Conservation (phyloP, 2,888 invertebrate species). For the Noctua comes region DNA sequence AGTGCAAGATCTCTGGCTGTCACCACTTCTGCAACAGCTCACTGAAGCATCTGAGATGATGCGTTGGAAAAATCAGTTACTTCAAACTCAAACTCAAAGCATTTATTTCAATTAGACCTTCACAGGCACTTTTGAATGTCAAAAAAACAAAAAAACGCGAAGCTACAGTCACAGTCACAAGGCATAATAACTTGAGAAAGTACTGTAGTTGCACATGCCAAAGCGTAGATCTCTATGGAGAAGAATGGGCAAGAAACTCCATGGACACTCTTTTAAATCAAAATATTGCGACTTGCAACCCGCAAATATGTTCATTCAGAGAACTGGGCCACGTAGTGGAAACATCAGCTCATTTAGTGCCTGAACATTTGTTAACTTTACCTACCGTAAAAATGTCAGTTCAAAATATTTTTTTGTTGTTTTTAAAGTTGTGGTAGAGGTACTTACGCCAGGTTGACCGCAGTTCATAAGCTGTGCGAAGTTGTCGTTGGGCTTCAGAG, state of each 20-base stretch:
- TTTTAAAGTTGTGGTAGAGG: neutral
- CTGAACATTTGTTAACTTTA: neutral
- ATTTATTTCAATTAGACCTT: too few species aligned
- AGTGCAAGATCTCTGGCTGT: neutral
- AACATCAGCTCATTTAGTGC: neutral
- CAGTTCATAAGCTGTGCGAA: constrained; percentile 90
- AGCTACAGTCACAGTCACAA: too few species aligned
- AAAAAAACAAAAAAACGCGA: too few species aligned
- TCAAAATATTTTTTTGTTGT: neutral
- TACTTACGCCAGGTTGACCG: constrained; percentile 88
- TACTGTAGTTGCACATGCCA: too few species aligned
- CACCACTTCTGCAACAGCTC: neutral
- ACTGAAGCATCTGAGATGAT: neutral
- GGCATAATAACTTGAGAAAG: too few species aligned
- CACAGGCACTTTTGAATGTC: too few species aligned
- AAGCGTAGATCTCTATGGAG: too few species aligned
- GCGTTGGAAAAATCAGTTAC: neutral
- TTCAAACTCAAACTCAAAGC: too few species aligned
- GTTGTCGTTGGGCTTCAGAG: constrained; percentile 85
- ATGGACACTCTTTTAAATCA: too few species aligned
- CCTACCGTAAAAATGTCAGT: neutral
- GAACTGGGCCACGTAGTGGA: neutral
- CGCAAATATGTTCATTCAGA: neutral
- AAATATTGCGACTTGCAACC: neutral
- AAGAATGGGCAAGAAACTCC: too few species aligned